These are phyloP conservation scores for Podilymbus podiceps DNA, from an alignment of 2,113 vertebrate genomes.

Conservation along the genomic window DNA sequence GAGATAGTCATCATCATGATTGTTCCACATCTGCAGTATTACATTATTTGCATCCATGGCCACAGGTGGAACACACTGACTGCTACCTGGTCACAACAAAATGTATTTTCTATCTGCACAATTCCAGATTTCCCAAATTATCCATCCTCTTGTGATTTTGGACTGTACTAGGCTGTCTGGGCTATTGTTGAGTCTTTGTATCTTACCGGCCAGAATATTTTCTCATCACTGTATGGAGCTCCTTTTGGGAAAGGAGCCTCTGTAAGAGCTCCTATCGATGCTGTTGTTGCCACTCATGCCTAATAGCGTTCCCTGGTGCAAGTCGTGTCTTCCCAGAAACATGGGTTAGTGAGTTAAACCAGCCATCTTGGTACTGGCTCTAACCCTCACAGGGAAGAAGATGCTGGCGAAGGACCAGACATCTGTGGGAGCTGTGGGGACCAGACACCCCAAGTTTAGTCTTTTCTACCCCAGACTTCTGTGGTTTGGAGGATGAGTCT, in stretches of 20 bases:
- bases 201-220: neutral
- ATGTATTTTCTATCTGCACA: accelerated
- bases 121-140: neutral
- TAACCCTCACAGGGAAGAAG: neutral
- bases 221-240: neutral
- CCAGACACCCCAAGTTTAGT: neutral
- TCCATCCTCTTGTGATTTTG: neutral
- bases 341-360: neutral
- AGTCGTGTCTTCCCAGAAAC: neutral
- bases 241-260: neutral
- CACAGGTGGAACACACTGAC: neutral
- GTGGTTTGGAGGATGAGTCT: neutral
- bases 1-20: neutral
- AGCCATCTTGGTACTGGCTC: neutral
- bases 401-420: neutral
- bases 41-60: neutral
- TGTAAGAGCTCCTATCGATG: neutral
- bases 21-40: neutral
- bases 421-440: neutral
- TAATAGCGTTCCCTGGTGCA: neutral
- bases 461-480: neutral
- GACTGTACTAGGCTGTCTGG: neutral
- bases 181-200: neutral
- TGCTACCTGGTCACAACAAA: neutral
- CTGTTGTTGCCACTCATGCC: accelerated